These are phyloP conservation scores for Osmoderma eremita DNA, from an alignment of 2,888 invertebrate genomes.

Conservation along the genomic window DNA sequence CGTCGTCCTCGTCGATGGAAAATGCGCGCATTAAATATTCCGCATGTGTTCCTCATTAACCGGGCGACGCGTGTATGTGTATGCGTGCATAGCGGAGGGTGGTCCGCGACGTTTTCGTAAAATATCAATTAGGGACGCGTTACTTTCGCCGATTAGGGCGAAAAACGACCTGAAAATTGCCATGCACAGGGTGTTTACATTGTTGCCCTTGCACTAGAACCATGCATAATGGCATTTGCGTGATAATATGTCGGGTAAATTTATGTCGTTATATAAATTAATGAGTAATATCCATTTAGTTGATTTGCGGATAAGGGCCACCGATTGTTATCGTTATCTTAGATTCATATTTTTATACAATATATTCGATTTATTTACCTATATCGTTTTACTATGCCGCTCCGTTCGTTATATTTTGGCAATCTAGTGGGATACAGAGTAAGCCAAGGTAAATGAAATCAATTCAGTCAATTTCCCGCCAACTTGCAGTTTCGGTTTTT, in stretches of 20 bases:
- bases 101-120: constrained; percentile 16
- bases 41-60: constrained; percentile 34
- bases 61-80: constrained; percentile 8
- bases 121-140: constrained; percentile 31
- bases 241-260: neutral
- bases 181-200: neutral
- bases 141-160: constrained; percentile 12
- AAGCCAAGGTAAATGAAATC: no score
- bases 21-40: constrained; percentile 33
- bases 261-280: constrained; percentile 1
- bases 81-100: constrained; percentile 20
- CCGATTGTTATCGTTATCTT: no score
- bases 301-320: neutral
- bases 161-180: constrained; percentile 30
- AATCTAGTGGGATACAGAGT: no score
- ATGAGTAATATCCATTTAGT: neutral
- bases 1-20: constrained; percentile 8
- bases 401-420: no score
- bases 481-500: no score
- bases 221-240: neutral
- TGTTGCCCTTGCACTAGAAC: no score
- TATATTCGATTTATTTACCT: no score
- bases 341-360: no score
- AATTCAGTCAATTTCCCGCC: no score
- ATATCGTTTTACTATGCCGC: no score